These are phyloP conservation scores for Paracanthobrama guichenoti DNA, from an alignment of 2,113 vertebrate species.

Conservation along the genomic window DNA sequence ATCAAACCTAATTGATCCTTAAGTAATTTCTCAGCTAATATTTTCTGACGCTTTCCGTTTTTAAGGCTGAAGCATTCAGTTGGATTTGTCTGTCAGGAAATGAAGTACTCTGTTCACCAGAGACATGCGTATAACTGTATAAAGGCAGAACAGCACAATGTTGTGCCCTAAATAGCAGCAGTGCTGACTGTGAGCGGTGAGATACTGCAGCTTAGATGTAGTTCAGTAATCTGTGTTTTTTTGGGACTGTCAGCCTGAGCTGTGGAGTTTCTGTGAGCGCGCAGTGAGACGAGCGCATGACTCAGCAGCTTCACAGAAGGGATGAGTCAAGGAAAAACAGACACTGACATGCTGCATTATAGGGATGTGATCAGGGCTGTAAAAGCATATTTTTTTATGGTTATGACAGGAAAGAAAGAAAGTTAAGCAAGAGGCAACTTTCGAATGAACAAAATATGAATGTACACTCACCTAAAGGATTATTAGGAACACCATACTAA, in stretches of 20 bases:
- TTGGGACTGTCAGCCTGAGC: background rate
- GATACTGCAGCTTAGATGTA: background rate
- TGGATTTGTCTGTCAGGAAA: background rate
- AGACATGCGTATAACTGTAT: background rate
- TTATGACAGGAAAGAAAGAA: background rate
- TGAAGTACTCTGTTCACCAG: background rate
- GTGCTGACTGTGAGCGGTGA: slow-evolving; percentile 3
- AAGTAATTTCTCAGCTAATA: too few species aligned
- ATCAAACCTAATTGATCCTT: background rate
- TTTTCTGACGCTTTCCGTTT: background rate
- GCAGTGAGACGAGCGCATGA: background rate
- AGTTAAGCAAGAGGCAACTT: background rate
- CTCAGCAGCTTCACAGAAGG: slow-evolving; percentile 35
- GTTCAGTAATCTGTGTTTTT: slow-evolving; percentile 5
- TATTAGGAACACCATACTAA: too few species aligned
- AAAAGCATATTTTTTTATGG: slow-evolving; percentile 23
- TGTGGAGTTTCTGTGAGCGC: slow-evolving; percentile 21
- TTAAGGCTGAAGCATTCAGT: background rate
- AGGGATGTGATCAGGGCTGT: slow-evolving; percentile 9
- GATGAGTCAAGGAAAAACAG: background rate
- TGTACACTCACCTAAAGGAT: too few species aligned
- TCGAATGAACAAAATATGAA: background rate
- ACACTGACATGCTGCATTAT: slow-evolving; percentile 4
- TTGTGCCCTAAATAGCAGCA: slow-evolving; percentile 16
- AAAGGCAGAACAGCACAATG: slow-evolving; percentile 2